Evolutionary conservation across 2,888 invertebrate species (phyloP).

Genomic region (Priapulus caudatus): DNA sequence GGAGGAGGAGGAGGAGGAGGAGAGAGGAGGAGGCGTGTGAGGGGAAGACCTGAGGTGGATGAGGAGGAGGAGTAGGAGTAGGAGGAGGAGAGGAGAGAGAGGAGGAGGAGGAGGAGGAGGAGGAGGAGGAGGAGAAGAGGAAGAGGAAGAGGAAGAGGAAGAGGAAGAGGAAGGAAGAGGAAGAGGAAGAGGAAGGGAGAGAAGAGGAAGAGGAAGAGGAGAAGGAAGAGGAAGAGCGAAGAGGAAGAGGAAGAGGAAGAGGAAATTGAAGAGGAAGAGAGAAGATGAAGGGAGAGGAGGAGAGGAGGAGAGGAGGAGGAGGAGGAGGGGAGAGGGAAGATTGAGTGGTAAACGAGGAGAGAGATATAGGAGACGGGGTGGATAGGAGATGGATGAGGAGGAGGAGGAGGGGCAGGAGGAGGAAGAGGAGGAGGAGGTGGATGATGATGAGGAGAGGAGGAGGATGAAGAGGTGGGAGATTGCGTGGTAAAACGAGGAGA

Average conservation of each 20-base stretch:
- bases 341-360: neutral
- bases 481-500: neutral
- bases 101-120: constrained; percentile 3
- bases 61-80: constrained; percentile 7
- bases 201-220: constrained; percentile 4
- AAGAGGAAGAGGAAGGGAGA: constrained; percentile 6
- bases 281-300: neutral
- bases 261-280: constrained; percentile 6
- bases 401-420: constrained; percentile 9
- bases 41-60: neutral
- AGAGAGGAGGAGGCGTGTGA: constrained; percentile 13
- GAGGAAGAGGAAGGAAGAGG: constrained; percentile 3
- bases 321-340: constrained; percentile 5
- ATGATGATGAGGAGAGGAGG: constrained; percentile 6
- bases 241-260: constrained; percentile 3
- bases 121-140: constrained; percentile 3
- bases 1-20: too few species aligned
- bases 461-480: neutral
- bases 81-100: constrained; percentile 8
- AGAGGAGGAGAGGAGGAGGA: neutral
- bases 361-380: neutral
- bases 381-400: constrained; percentile 4
- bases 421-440: constrained; percentile 8
- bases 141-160: constrained; percentile 3
- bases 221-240: constrained; percentile 4